phyloP scores from a whole-genome alignment of 2,113 vertebrate species.

The Pollimyrus isidori region DNA sequence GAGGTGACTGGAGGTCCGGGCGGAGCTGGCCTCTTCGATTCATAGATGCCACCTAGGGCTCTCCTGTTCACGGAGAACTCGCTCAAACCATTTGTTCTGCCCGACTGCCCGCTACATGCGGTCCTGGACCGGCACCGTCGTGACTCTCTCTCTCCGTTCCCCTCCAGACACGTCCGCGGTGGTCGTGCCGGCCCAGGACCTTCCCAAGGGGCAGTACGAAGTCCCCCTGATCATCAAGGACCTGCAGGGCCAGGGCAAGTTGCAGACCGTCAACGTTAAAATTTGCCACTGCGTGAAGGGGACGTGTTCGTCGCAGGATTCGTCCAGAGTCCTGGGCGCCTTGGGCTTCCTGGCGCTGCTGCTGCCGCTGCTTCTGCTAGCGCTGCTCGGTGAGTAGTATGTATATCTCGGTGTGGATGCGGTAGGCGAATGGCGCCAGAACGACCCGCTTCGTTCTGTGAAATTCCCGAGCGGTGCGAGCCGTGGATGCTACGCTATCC shows the following conservation, averaged over 20 bases:
- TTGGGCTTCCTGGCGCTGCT: conserved; percentile 77
- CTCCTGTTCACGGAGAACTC: neutral
- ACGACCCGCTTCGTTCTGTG: neutral
- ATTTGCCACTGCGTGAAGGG: conserved; percentile 40
- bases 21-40: neutral
- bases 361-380: conserved; percentile 53
- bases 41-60: neutral
- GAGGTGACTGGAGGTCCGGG: neutral
- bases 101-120: neutral
- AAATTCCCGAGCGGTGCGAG: neutral
- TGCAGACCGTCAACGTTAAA: conserved; percentile 42
- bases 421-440: neutral
- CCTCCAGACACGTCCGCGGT: conserved; percentile 53
- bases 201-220: conserved; percentile 48
- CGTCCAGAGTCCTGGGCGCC: conserved; percentile 54
- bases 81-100: neutral
- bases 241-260: conserved; percentile 48
- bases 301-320: neutral
- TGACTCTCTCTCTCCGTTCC: neutral
- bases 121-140: neutral
- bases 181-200: conserved; percentile 44
- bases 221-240: conserved; percentile 63
- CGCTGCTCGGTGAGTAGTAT: conserved; percentile 65
- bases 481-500: neutral
- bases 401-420: neutral